These are phyloP conservation scores for Hippocampus abdominalis DNA, from an alignment of 2,113 vertebrate genomes.

Conservation along the genomic window DNA sequence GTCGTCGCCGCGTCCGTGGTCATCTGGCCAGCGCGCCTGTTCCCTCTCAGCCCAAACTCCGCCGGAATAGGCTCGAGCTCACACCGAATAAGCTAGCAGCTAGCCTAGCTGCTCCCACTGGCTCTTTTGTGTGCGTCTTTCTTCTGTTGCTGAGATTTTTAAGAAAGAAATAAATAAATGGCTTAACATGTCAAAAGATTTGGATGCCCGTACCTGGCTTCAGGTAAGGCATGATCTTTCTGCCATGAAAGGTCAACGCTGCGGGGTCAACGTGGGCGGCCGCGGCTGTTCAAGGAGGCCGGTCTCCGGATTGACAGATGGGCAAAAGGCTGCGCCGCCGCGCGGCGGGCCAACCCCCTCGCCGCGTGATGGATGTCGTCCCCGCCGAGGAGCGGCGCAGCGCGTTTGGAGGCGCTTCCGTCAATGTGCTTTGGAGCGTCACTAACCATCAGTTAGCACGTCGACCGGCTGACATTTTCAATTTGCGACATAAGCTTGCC, in stretches of 20 bases:
- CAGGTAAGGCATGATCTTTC: no score
- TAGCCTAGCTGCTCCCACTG: no score
- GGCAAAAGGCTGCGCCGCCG: conserved; percentile 36
- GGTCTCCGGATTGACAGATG: conserved; percentile 57
- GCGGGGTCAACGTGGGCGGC: not conserved
- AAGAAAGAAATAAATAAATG: no score
- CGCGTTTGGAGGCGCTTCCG: conserved; percentile 35
- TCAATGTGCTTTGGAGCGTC: not conserved
- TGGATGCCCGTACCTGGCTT: no score
- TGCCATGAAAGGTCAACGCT: no score
- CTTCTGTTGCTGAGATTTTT: no score
- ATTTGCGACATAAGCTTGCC: not conserved
- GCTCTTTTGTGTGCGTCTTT: no score
- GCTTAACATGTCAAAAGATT: not conserved
- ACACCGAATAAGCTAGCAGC: no score
- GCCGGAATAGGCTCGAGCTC: no score
- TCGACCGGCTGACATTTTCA: conserved; percentile 1
- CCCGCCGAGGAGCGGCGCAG: conserved; percentile 30
- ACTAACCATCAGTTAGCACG: not conserved
- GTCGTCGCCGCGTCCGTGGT: no score
- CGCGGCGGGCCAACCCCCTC: conserved; percentile 33
- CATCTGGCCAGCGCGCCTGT: no score
- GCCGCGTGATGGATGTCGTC: conserved; percentile 53
- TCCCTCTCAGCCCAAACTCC: no score
- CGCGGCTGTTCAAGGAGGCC: conserved; percentile 7